A percentile compares a stretch with the other conserved stretches of the same genome.
phyloP scores from a whole-genome alignment of 1,140 invertebrate species.

The Tetranychus cinnabarinus region DNA sequence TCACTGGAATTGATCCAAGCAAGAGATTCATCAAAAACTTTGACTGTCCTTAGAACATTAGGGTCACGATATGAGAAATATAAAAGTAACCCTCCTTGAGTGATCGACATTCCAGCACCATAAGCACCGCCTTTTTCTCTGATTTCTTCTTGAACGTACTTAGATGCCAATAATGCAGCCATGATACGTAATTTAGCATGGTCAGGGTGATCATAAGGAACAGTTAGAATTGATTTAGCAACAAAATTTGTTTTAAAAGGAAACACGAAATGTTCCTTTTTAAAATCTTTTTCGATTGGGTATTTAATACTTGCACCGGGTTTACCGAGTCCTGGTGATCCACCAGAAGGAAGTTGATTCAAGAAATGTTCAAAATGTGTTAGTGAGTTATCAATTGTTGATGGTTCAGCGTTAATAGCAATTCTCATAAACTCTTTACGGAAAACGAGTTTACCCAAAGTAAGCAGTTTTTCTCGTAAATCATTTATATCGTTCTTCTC shows the following conservation, averaged over 20 bases:
- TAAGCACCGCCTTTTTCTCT: conserved; percentile 81
- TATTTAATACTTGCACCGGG: neutral
- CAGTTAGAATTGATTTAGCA: conserved; percentile 46
- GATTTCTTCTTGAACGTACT: conserved; percentile 59
- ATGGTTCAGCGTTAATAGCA: conserved; percentile 21
- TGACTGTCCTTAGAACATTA: conserved; percentile 20
- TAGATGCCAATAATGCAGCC: conserved; percentile 44
- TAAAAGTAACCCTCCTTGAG: conserved; percentile 40
- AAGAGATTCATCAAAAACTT: conserved; percentile 40
- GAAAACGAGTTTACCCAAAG: conserved; percentile 30
- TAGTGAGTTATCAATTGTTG: conserved; percentile 18
- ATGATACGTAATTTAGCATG: conserved; percentile 47
- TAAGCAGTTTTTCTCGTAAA: conserved; percentile 35
- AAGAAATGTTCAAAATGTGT: conserved; percentile 24
- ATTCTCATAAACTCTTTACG: conserved; percentile 15
- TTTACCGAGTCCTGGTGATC: neutral
- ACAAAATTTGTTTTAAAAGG: conserved; percentile 69
- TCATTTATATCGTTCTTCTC: conserved; percentile 34
- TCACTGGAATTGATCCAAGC: conserved; percentile 36
- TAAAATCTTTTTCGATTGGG: neutral
- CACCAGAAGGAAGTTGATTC: neutral
- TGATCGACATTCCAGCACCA: conserved; percentile 44
- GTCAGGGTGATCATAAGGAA: conserved; percentile 50
- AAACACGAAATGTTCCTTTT: conserved; percentile 42
- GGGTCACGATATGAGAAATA: conserved; percentile 49